These are phyloP conservation scores for Acestrorhynchus altus DNA, from an alignment of 2,797 vertebrate species.

Conservation along the genomic window DNA sequence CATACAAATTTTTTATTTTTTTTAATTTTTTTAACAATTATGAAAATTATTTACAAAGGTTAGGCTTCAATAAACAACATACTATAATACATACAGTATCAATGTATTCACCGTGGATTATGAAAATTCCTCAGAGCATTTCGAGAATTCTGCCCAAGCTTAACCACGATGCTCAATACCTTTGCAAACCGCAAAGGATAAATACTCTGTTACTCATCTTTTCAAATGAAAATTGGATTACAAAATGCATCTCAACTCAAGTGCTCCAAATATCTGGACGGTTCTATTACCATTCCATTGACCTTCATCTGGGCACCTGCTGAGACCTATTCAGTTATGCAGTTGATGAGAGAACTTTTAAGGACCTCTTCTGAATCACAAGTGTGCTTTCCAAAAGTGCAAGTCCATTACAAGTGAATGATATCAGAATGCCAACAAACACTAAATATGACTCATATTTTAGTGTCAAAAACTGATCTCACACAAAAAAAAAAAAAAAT, in stretches of 20 bases:
- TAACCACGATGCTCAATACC: too few species aligned
- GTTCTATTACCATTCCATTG: neutral
- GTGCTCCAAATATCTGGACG: neutral
- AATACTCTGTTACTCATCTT: neutral
- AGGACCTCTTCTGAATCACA: slow-evolving; percentile 1
- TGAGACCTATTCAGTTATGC: neutral
- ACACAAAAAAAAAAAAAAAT: neutral
- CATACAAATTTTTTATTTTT: too few species aligned
- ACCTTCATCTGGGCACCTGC: neutral
- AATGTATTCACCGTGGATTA: too few species aligned
- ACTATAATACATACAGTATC: too few species aligned
- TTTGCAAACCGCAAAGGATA: too few species aligned
- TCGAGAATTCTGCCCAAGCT: too few species aligned
- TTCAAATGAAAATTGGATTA: neutral
- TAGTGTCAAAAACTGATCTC: neutral
- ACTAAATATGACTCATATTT: slow-evolving; percentile 9
- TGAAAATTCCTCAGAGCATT: too few species aligned
- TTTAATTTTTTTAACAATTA: too few species aligned
- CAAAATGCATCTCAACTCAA: neutral
- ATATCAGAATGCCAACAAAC: slow-evolving; percentile 16
- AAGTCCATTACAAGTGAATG: slow-evolving; percentile 10
- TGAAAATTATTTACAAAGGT: too few species aligned
- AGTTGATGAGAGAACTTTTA: neutral
- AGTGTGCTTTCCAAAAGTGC: slow-evolving; percentile 11
- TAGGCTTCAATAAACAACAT: too few species aligned